Percentiles rank a stretch among this genome's conserved stretches.
These are phyloP conservation scores for Andrena hattorfiana DNA, from an alignment of 2,888 invertebrate genomes.

Conservation along the genomic window DNA sequence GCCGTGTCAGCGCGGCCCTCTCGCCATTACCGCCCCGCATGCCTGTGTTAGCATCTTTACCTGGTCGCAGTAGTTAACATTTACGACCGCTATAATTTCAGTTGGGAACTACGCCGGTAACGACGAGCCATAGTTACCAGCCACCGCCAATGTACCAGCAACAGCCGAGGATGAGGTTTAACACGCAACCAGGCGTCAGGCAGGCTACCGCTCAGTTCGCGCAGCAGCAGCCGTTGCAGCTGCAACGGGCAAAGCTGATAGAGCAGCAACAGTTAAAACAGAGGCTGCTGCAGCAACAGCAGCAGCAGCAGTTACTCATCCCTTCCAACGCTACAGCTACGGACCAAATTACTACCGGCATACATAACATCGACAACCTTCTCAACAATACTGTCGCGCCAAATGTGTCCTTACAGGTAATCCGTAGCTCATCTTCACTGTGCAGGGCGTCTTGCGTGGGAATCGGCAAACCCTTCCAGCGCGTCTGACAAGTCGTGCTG, in stretches of 20 bases:
- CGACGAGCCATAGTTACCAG: constrained; percentile 84
- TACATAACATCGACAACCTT: constrained; percentile 93
- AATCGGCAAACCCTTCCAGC: too few relatives aligned
- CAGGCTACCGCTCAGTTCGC: constrained; percentile 78
- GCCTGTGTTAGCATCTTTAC: neutral
- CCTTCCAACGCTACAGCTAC: constrained; percentile 91
- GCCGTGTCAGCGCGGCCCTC: too few relatives aligned
- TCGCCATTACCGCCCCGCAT: neutral
- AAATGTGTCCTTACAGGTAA: constrained; percentile 93
- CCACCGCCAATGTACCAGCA: constrained; percentile 85
- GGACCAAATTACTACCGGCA: constrained; percentile 86
- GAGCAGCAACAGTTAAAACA: constrained; percentile 87
- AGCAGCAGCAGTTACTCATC: constrained; percentile 92
- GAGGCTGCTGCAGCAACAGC: constrained; percentile 91
- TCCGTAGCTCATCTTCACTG: neutral
- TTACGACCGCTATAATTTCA: constrained; percentile 58
- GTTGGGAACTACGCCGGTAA: constrained; percentile 82
- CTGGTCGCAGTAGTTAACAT: neutral
- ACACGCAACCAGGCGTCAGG: constrained; percentile 79
- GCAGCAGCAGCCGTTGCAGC: constrained; percentile 84
- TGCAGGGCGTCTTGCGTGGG: neutral
- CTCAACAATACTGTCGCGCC: constrained; percentile 94
- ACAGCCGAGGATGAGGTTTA: constrained; percentile 80
- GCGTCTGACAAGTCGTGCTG: too few relatives aligned
- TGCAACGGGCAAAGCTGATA: constrained; percentile 81